Evolutionary conservation across 1,140 invertebrate species (phyloP).

Genomic region (Panonychus citri): DNA sequence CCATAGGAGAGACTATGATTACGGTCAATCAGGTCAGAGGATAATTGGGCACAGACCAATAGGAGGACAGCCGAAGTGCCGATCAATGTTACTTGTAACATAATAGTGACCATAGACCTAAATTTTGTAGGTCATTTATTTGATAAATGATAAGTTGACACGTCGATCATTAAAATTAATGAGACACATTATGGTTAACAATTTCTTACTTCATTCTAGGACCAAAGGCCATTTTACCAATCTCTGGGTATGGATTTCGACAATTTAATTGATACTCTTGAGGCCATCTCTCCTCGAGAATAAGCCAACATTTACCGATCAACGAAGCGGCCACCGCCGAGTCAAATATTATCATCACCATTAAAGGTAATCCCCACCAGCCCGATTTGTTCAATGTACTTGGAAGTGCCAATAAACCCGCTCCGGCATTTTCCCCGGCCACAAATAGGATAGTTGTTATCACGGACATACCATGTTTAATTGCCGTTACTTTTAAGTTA

Average conservation of each 20-base stretch:
- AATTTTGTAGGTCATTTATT: background rate
- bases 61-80: background rate
- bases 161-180: no score
- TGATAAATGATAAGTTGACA: no score
- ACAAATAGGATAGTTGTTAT: constrained; percentile 30
- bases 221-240: constrained; percentile 5
- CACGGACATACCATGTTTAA: background rate
- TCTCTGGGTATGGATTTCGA: constrained; percentile 13
- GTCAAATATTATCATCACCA: no score
- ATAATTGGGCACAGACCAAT: background rate
- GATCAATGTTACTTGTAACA: background rate
- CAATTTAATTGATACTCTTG: constrained; percentile 8
- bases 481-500: no score
- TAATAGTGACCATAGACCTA: background rate
- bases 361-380: no score
- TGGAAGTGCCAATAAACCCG: constrained; percentile 43
- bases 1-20: constrained; percentile 22
- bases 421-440: constrained; percentile 47
- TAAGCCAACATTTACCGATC: constrained; percentile 6
- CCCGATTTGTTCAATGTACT: background rate
- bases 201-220: background rate
- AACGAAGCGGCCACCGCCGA: no score
- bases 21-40: background rate
- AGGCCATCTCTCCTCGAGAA: constrained; percentile 13
- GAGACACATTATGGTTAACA: no score